phyloP scores from a whole-genome alignment of 2,113 vertebrate species.

The Pungitius pungitius region DNA sequence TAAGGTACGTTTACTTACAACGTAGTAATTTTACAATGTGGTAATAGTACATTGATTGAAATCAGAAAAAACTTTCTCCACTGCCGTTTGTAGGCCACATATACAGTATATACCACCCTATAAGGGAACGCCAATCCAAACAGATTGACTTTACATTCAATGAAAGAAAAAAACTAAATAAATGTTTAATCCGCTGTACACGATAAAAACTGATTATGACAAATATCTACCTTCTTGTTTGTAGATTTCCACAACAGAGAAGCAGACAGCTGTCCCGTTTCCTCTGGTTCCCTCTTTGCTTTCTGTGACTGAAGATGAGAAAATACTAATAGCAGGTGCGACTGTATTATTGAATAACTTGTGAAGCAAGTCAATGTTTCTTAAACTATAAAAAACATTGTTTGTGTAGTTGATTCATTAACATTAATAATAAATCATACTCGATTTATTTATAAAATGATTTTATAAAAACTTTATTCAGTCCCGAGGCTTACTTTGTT shows the following conservation, averaged over 20 bases:
- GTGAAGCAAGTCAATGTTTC: background rate
- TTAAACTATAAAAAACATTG: background rate
- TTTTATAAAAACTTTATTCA: background rate
- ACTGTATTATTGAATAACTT: background rate
- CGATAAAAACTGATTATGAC: background rate
- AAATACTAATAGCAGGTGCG: constrained; percentile 82
- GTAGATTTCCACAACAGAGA: constrained; percentile 77
- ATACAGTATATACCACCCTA: background rate
- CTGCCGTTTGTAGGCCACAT: background rate
- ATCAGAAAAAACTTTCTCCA: background rate
- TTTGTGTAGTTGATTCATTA: background rate
- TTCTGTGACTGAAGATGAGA: constrained; percentile 79
- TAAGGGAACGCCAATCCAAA: background rate
- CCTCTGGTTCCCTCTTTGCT: constrained; percentile 75
- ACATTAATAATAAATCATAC: background rate
- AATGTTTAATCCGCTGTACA: background rate
- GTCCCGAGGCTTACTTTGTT: background rate
- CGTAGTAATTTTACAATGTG: background rate
- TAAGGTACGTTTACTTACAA: background rate
- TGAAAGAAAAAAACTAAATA: background rate
- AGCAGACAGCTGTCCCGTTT: constrained; percentile 68
- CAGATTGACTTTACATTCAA: background rate
- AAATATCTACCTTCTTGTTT: background rate
- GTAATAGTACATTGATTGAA: background rate
- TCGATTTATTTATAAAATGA: background rate